Base-by-base conservation (phyloP, 2,888 invertebrate species). In the Eudemis profundana region DNA sequence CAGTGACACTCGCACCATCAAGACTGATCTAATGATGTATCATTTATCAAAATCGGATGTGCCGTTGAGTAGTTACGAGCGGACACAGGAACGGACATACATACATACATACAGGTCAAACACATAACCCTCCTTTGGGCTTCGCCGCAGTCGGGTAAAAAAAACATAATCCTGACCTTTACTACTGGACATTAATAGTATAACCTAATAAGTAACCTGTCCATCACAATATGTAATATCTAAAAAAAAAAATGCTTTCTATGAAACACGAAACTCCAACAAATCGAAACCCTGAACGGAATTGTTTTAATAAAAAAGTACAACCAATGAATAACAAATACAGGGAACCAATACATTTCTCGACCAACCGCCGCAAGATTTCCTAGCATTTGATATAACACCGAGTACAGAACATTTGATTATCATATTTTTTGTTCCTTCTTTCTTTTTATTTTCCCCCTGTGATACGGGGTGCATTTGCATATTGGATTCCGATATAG, bases 401-500 rank as follows among this genome's bases (percentile, higher is more conserved):
- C 76, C 69, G 73, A 76, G 74, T 84, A 70, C 79, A 81, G 84
- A 84, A 84, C 85, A 84, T 89, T 85, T 84, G 84, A 88, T 89
- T 90, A 90, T 83, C 89, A 89, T 89, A 89, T 85, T 87, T 86
- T 88, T 87, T 85, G 81, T 84, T 82, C 82, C 77, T 71, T 68
- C 74, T 75, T 69, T 77, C 73, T 75, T 78, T 89, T 89, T 89
- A 89, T 90, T 85, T 86, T 81, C 75, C 90, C 86, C 89, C 81
- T 79, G 89, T 82, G 90, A 86, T 88, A 87, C 83, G 79, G 78
- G 81, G 82, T 81, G 72, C 72, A 88, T 90, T 90, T 90, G 81
- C 86, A 89, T 90, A 90, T 89, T 83, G 90, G 84, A 88, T 90
- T 87, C 72, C 85, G 83, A 89, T 90, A 85, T 85, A 85, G 81